phyloP scores from a whole-genome alignment of 2,113 vertebrate genomes.

The Xiphophorus maculatus region DNA sequence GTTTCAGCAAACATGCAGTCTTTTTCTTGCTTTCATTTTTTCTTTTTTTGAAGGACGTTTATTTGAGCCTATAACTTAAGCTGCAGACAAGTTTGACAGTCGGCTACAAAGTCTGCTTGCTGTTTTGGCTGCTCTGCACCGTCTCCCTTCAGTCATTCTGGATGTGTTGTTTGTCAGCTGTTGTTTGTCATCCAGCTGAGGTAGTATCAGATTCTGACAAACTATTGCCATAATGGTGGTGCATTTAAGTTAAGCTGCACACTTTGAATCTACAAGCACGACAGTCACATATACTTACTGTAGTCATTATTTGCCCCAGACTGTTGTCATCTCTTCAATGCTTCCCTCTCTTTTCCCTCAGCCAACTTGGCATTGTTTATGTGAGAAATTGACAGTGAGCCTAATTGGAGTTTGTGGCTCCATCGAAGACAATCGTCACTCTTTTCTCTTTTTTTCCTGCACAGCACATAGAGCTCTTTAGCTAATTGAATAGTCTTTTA shows the following conservation, averaged over 20 bases:
- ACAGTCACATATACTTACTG: slow-evolving; percentile 15
- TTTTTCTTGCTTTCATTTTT: slow-evolving; percentile 18
- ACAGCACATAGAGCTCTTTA: slow-evolving; percentile 45
- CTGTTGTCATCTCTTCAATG: slow-evolving; percentile 10
- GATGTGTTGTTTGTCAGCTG: slow-evolving; percentile 34
- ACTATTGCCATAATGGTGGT: slow-evolving; percentile 53
- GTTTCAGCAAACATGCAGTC: slow-evolving; percentile 12
- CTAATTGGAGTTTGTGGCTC: slow-evolving; percentile 71
- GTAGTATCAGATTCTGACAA: slow-evolving; percentile 48
- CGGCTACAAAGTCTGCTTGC: slow-evolving; percentile 8
- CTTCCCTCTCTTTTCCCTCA: slow-evolving; percentile 18
- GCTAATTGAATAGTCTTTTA: slow-evolving; percentile 76
- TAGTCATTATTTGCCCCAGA: slow-evolving; percentile 11
- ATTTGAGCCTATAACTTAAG: slow-evolving; percentile 31
- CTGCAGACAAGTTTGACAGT: slow-evolving; percentile 34
- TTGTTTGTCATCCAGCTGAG: slow-evolving; percentile 33
- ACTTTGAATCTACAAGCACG: slow-evolving; percentile 28
- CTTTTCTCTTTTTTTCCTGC: slow-evolving; percentile 26
- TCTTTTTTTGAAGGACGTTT: slow-evolving; percentile 28
- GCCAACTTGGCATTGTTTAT: slow-evolving; percentile 58
- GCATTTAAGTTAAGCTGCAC: slow-evolving; percentile 47
- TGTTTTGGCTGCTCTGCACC: slow-evolving; percentile 23
- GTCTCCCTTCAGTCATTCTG: slow-evolving; percentile 31
- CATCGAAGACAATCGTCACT: slow-evolving; percentile 59
- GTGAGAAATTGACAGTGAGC: slow-evolving; percentile 66